Evolutionary conservation across 1,140 invertebrate genomes (phyloP).

Genomic region (Olivierus martensii): DNA sequence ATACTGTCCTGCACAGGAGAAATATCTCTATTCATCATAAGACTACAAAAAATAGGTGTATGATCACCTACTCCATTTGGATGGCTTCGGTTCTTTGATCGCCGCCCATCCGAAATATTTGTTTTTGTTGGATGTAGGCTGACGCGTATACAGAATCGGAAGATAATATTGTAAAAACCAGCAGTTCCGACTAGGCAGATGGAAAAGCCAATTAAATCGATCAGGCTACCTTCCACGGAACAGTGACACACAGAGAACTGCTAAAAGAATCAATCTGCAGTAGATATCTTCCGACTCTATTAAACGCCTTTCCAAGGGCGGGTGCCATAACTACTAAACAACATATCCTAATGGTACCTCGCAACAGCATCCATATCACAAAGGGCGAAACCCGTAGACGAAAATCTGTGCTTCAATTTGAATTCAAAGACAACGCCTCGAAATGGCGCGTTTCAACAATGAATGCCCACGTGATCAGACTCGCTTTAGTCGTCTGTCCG

Average conservation of each 20-base stretch:
- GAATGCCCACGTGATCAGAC: conserved; percentile 13
- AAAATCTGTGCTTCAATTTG: background rate
- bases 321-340: conserved; percentile 45
- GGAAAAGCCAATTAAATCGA: no score
- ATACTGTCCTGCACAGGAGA: background rate
- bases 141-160: no score
- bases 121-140: no score
- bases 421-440: conserved; percentile 12
- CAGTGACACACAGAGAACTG: no score
- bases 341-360: conserved; percentile 16
- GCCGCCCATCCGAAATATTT: no score
- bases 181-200: no score
- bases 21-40: conserved; percentile 1
- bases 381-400: conserved; percentile 2
- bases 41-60: no score
- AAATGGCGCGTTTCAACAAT: conserved; percentile 15
- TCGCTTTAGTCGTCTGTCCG: background rate
- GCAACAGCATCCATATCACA: conserved; percentile 16
- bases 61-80: no score
- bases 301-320: conserved; percentile 47
- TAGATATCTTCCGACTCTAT: conserved; percentile 27
- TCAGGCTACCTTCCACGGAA: no score
- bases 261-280: no score
- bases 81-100: no score
- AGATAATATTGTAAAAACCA: no score